Evolutionary conservation across 2,888 invertebrate species (phyloP).

Genomic region (Diplazon laetatorius): DNA sequence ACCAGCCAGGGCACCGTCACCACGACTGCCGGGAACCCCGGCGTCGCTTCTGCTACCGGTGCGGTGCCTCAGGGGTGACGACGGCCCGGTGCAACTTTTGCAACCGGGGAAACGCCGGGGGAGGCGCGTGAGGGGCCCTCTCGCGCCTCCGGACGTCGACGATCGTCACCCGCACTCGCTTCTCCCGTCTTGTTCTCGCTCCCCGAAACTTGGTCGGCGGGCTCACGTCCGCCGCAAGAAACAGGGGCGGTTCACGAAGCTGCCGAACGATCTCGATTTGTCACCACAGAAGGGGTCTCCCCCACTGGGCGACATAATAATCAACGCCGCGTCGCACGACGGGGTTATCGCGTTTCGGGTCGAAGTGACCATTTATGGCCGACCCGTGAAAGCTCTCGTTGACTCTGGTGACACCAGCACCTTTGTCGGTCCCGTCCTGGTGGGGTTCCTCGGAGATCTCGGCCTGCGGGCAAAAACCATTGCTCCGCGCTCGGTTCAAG

Average conservation of each 20-base stretch:
- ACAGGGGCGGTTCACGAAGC: too few species aligned
- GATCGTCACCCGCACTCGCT: too few species aligned
- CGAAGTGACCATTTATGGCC: neutral
- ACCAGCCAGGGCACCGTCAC: neutral
- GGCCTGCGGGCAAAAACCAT: neutral
- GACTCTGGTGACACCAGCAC: slow-evolving; percentile 13
- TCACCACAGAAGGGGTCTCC: too few species aligned
- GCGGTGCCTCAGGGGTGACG: slow-evolving; percentile 3
- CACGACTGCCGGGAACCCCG: slow-evolving; percentile 9
- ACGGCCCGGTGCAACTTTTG: slow-evolving; percentile 7
- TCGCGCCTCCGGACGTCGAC: neutral
- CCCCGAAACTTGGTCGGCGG: neutral
- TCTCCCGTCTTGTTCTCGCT: neutral
- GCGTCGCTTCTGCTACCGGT: slow-evolving; percentile 22
- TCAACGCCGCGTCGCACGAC: neutral
- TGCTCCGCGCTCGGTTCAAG: neutral
- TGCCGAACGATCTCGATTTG: too few species aligned
- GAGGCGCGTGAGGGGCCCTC: slow-evolving; percentile 1
- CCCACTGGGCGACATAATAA: neutral
- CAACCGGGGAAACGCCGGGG: slow-evolving; percentile 17
- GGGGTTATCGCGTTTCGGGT: neutral
- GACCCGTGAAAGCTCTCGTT: too few species aligned
- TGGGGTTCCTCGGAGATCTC: neutral
- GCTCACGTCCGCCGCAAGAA: too few species aligned
- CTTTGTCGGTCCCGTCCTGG: neutral